A percentile compares a stretch with the other conserved stretches of the same genome.
These are phyloP conservation scores for Coelopa pilipes DNA, from an alignment of 2,888 invertebrate species.

Conservation along the genomic window DNA sequence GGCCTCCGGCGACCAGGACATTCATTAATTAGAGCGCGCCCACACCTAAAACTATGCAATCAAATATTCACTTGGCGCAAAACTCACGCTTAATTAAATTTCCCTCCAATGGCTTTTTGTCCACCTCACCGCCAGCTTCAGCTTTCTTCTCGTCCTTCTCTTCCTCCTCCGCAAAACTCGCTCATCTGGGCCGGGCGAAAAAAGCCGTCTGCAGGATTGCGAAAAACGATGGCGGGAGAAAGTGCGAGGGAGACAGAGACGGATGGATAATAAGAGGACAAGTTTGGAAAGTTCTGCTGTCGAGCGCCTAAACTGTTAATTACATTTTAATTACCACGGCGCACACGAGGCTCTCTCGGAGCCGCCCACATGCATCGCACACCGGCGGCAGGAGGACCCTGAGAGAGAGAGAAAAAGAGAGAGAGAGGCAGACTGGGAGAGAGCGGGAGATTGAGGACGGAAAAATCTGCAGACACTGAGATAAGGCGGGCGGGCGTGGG, in stretches of 20 bases:
- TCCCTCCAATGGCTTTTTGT: neutral
- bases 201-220: no score
- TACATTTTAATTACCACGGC: slow-evolving; percentile 32
- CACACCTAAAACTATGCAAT: slow-evolving; percentile 4
- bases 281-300: neutral
- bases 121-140: no score
- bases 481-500: neutral
- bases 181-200: no score
- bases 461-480: no score
- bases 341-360: slow-evolving; percentile 2
- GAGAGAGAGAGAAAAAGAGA: no score
- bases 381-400: neutral
- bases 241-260: neutral
- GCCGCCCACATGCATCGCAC: neutral
- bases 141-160: no score
- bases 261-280: neutral
- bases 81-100: neutral
- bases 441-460: no score
- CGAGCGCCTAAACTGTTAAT: slow-evolving; percentile 15
- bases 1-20: no score
- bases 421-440: no score
- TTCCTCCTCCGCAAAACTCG: no score
- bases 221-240: no score
- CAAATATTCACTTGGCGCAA: slow-evolving; percentile 3
- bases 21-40: no score